phyloP scores from a whole-genome alignment of 2,113 vertebrate species.

The Syngnathus scovelli region DNA sequence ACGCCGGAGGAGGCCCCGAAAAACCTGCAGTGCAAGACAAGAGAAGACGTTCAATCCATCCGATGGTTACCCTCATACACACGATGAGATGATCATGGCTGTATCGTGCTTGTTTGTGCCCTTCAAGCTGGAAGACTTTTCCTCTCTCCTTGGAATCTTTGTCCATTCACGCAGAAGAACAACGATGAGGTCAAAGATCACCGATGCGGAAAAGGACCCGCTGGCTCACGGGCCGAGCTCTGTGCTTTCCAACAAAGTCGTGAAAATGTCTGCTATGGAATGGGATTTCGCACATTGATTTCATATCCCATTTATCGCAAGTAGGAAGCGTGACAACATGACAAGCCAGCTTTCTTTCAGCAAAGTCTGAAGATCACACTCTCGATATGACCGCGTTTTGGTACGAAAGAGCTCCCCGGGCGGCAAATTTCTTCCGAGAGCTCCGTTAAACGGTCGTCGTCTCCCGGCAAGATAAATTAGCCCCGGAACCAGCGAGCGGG shows the following conservation, averaged over 20 bases:
- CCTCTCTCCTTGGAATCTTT: not conserved
- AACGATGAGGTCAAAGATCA: not conserved
- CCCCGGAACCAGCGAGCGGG: conserved; percentile 54
- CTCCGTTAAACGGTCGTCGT: conserved; percentile 16
- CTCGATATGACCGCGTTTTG: not conserved
- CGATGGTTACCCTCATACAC: too few relatives aligned
- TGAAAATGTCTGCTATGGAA: too few relatives aligned
- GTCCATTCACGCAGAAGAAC: not conserved
- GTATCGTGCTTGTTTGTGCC: not conserved
- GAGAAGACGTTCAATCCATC: not conserved
- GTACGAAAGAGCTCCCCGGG: conserved; percentile 12
- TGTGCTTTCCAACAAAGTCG: not conserved
- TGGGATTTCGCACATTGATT: not conserved
- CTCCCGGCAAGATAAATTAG: conserved; percentile 40
- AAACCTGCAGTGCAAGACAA: conserved; percentile 36
- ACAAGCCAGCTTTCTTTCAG: not conserved
- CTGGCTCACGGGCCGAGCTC: not conserved
- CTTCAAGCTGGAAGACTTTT: not conserved
- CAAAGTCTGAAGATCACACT: not conserved
- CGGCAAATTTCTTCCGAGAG: conserved; percentile 27
- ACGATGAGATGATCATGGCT: not conserved
- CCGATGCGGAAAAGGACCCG: not conserved
- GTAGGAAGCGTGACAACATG: not conserved
- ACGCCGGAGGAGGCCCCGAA: conserved; percentile 25
- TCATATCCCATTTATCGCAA: not conserved